Base-by-base conservation (phyloP, 2,797 vertebrate genomes). In the Lycodopsis pacificus region DNA sequence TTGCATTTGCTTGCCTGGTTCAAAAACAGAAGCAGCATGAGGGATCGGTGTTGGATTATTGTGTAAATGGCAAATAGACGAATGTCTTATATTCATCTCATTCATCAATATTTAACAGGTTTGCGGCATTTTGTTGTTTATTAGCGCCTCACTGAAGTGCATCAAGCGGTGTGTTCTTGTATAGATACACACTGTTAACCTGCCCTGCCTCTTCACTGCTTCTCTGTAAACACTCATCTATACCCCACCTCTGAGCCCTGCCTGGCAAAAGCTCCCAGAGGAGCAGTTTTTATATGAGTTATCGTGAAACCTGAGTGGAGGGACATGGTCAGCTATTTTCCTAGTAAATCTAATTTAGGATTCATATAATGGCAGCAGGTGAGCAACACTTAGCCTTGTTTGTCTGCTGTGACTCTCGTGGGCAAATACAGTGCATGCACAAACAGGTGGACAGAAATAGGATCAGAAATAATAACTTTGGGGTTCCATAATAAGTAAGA, bases 251-350 rank as follows among this genome's bases (percentile, higher is more conserved):
- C 65, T 5, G 5, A 70, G 63, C 65, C 56, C 69, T 79, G 77
- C 69, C 78, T 2, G 40, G 62, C 57, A 77, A 42, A 19, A 78
- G 51, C 56, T 85, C 83, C 74, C 87, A 19, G 40, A 69, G 76
- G 80, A 77, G 72, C 79, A 38, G 73, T 79, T 79, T 81, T 85
- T 79, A 74, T 79, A 74, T 62, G 74, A 77, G 65, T 77, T 79
- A 36, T 67, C 72, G 83, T 84, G 86, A 88, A 92, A 92, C 81
- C 86, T 65, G 84, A 91, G 87, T 15, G 17, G n/a, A 53, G 72
- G 54, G 65, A 64, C 72, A 25, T 34, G 62, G 68, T 51, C 67
- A 61, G 69, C 65, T 82, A 72, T 90, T 89, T 83, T 82, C 77
- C 72, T 85, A 62, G 69, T 82, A 71, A 83, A 83, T 89, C 80